These are phyloP conservation scores for Colletes latitarsis DNA, from an alignment of 1,140 invertebrate genomes.

Conservation along the genomic window DNA sequence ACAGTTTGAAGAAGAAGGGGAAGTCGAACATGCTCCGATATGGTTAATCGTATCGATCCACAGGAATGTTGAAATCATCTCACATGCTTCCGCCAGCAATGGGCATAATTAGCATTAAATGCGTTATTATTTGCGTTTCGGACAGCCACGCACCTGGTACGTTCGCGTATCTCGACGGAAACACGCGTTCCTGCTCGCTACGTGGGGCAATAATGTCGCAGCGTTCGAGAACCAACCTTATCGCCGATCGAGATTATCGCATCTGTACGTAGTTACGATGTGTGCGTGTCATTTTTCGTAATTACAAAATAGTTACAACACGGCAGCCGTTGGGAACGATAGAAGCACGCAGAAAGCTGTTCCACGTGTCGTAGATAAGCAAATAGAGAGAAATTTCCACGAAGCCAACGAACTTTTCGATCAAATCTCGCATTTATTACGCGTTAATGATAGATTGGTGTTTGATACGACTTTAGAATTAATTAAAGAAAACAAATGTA, in stretches of 20 bases:
- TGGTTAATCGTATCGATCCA: constrained; percentile 21
- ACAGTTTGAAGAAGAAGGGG: background rate
- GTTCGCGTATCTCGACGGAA: background rate
- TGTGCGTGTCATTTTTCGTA: too few species aligned
- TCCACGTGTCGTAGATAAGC: background rate
- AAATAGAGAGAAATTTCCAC: too few species aligned
- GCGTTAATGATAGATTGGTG: too few species aligned
- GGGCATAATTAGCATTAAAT: constrained; percentile 49
- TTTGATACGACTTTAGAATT: too few species aligned
- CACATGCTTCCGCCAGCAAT: constrained; percentile 17
- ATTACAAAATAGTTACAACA: too few species aligned
- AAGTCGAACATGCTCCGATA: constrained; percentile 26
- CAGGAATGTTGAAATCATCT: constrained; percentile 25
- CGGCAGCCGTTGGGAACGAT: too few species aligned
- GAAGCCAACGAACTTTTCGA: too few species aligned
- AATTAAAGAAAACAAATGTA: too few species aligned
- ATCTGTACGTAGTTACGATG: background rate
- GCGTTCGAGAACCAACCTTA: background rate
- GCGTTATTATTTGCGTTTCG: constrained; percentile 34
- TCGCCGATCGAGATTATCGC: constrained; percentile 13
- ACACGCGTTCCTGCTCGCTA: background rate
- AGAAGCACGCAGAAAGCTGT: too few species aligned
- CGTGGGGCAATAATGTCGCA: background rate
- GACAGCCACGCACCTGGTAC: constrained; percentile 25
- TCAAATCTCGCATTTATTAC: too few species aligned